phyloP scores from a whole-genome alignment of 2,113 vertebrate species.

The Spea bombifrons region DNA sequence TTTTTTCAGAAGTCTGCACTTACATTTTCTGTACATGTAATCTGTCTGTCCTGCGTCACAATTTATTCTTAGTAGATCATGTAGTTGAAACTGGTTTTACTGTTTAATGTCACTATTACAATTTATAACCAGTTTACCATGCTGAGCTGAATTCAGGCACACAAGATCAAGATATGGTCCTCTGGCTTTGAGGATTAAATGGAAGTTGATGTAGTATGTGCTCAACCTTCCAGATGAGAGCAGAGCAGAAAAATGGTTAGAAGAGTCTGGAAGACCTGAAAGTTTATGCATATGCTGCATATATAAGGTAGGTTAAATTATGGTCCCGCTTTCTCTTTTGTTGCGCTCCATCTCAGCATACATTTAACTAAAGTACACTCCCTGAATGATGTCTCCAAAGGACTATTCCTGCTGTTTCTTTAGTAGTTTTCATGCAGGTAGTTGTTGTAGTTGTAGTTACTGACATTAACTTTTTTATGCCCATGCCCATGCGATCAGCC shows the following conservation, averaged over 20 bases:
- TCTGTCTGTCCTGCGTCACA: too few relatives aligned
- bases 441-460: background rate
- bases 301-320: background rate
- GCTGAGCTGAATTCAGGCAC: too few relatives aligned
- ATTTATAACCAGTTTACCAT: too few relatives aligned
- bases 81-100: too few relatives aligned
- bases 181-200: too few relatives aligned
- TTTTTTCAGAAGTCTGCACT: too few relatives aligned
- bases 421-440: background rate
- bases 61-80: too few relatives aligned
- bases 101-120: too few relatives aligned
- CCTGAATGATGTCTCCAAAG: background rate
- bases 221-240: too few relatives aligned
- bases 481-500: background rate
- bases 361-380: conserved; percentile 2
- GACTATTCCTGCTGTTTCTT: background rate
- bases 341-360: conserved; percentile 7
- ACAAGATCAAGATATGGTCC: too few relatives aligned
- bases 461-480: background rate
- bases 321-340: background rate
- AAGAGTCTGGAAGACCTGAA: background rate
- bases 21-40: too few relatives aligned
- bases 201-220: too few relatives aligned
- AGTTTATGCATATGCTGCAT: background rate
- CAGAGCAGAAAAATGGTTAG: background rate